Evolutionary conservation across 2,797 vertebrate species (phyloP).

Genomic region (Catostomus latipinnis): DNA sequence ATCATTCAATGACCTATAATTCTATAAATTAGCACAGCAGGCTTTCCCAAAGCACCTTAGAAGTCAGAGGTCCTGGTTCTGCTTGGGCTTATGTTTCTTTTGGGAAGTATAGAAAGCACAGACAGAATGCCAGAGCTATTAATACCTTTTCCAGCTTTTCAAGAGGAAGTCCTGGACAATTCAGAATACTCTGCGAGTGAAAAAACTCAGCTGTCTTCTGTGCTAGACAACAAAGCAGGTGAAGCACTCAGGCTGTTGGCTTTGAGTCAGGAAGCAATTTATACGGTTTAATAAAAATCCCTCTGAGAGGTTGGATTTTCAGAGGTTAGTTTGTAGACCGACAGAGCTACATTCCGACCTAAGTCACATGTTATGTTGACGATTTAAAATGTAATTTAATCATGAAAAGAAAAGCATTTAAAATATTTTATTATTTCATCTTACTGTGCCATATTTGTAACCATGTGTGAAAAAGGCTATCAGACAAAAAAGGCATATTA

Average conservation of each 20-base stretch:
- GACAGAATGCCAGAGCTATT: conserved; percentile 56
- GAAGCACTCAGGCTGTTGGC: conserved; percentile 39
- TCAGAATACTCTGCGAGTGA: conserved; percentile 49
- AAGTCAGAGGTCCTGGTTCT: conserved; percentile 53
- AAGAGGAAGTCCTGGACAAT: conserved; percentile 58
- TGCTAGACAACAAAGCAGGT: conserved; percentile 33
- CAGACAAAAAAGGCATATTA: background rate
- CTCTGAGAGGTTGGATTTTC: conserved; percentile 15
- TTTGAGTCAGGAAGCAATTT: conserved; percentile 34
- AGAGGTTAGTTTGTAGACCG: background rate
- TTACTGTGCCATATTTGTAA: background rate
- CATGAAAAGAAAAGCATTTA: background rate
- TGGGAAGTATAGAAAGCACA: conserved; percentile 43
- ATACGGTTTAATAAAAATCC: conserved; percentile 24
- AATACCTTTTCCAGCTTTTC: conserved; percentile 64
- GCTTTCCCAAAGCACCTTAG: conserved; percentile 46
- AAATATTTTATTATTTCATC: background rate
- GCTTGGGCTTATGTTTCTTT: conserved; percentile 55
- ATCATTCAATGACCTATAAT: conserved; percentile 30
- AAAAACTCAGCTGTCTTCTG: conserved; percentile 43
- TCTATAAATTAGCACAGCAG: conserved; percentile 53
- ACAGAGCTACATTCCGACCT: background rate
- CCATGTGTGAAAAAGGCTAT: too few species aligned
- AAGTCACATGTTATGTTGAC: conserved; percentile 14
- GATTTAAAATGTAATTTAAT: background rate